Percentiles rank a stretch among this genome's conserved stretches.
Conservation (phyloP, 1,140 invertebrate genomes). For the Sitophilus oryzae region DNA sequence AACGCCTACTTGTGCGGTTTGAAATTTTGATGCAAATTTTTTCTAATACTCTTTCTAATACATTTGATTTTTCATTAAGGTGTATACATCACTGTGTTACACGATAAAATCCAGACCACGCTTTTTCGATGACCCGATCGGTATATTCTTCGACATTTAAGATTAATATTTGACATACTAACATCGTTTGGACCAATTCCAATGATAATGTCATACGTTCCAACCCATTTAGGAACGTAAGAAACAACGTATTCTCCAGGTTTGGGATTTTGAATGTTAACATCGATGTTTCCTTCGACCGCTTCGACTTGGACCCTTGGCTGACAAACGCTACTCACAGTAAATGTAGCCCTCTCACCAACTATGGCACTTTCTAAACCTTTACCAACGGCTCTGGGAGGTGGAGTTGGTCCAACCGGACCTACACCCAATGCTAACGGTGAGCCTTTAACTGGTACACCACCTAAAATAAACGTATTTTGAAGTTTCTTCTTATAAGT, state of each 20-base stretch:
- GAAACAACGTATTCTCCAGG: conserved; percentile 50
- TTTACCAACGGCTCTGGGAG: conserved; percentile 52
- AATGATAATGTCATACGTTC: conserved; percentile 62
- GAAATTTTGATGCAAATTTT: no score
- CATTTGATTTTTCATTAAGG: no score
- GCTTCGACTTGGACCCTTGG: conserved; percentile 45
- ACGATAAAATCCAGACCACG: no score
- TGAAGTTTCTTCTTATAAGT: no score
- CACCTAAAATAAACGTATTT: conserved; percentile 42
- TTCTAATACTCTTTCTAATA: no score
- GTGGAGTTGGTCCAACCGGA: conserved; percentile 41
- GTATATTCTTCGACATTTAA: no score
- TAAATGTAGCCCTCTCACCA: conserved; percentile 67
- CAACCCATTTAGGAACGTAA: conserved; percentile 65
- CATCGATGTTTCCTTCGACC: conserved; percentile 40
- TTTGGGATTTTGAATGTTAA: conserved; percentile 41
- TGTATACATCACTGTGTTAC: no score
- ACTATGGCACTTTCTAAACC: conserved; percentile 63
- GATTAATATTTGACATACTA: conserved; percentile 24
- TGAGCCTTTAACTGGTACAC: conserved; percentile 56
- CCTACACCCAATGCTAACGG: conserved; percentile 56
- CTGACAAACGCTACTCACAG: conserved; percentile 56
- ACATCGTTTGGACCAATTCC: conserved; percentile 44
- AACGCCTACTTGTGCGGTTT: no score
- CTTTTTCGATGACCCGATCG: no score